Base-by-base conservation (phyloP, 2,113 vertebrate genomes). In the Sakesphorus luctuosus region DNA sequence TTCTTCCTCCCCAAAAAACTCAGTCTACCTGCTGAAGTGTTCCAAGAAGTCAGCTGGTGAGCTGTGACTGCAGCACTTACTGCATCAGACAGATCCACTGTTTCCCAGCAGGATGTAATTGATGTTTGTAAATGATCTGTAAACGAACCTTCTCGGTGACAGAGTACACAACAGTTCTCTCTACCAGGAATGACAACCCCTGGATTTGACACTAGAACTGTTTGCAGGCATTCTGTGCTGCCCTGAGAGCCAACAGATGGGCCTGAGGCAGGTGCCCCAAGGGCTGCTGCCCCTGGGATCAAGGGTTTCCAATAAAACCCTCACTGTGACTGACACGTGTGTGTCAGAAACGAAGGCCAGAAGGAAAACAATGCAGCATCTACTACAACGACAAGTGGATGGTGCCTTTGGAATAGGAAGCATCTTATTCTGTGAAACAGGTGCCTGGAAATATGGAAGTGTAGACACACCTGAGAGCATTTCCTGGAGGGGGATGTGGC, bases 391-490 rank as follows among this genome's bases (percentile, higher is more conserved):
- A 66, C 17, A 74, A 62, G 6, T 23, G 8, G 24, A 35, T 77
- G 80, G 28, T 77, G 11, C 10, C 19, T 15, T 0, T 71, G 68
- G 28, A 77, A 58, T 5, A 56, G 62, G 14, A 94, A 88, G 21
- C 16, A 49, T 13, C 25, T 71, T 7, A 35, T 8, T 50, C 35
- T n/a, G n/a, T 13, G 13, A 47, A 59, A 67, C 6, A 24, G 14
- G 9, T 6, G 23, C 59, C 59, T 59, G 73, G 35, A 94, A 89
- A 81, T 21, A 49, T 0, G 0, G 3, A 38, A 49, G 8, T 3
- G 0, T 0, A 89, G 50, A 5, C 3, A 6, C 2, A 58, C 3
- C 33, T 6, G 47, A 75, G 35, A 59, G 18, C 16, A 28, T 68
- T 31, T 82, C 24, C 38, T 72, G 58, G 20, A 74, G 55, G 13